phyloP scores from a whole-genome alignment of 2,113 vertebrate genomes.

The Xenopus tropicalis region DNA sequence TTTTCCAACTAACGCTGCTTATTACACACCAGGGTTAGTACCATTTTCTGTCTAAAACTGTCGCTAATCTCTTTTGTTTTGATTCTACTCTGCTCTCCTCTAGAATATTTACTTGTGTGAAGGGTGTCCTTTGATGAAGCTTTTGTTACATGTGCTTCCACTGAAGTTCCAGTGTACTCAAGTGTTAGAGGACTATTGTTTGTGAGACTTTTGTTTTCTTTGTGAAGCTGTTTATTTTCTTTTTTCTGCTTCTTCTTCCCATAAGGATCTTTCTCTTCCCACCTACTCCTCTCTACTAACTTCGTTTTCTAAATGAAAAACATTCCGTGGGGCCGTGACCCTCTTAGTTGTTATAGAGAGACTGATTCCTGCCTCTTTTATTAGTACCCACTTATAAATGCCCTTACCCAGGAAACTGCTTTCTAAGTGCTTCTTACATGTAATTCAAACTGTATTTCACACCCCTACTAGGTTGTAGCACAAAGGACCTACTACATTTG shows the following conservation, averaged over 20 bases:
- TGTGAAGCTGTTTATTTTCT: constrained; percentile 71
- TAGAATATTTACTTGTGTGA: constrained; percentile 55
- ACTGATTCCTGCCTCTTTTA: constrained; percentile 67
- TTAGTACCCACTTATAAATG: constrained; percentile 62
- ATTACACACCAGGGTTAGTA: no score
- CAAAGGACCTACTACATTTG: constrained; percentile 51
- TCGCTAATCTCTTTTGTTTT: neutral
- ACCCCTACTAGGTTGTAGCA: constrained; percentile 59
- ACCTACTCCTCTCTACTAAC: constrained; percentile 53
- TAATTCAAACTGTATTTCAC: constrained; percentile 57
- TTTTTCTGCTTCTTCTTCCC: constrained; percentile 66
- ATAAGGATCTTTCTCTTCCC: constrained; percentile 57
- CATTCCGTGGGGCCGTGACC: constrained; percentile 67
- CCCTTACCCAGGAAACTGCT: constrained; percentile 57
- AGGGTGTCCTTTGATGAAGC: constrained; percentile 60
- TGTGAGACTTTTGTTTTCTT: constrained; percentile 70
- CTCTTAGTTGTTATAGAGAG: constrained; percentile 70
- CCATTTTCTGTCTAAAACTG: no score
- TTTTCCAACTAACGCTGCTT: no score
- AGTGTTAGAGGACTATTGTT: constrained; percentile 66
- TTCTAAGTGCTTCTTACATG: constrained; percentile 57
- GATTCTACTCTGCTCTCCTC: constrained; percentile 4
- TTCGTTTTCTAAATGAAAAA: constrained; percentile 73
- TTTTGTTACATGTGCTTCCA: constrained; percentile 55
- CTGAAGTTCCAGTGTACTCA: constrained; percentile 66